phyloP scores from a whole-genome alignment of 2,888 invertebrate genomes.

The Gasteruption jaculator region DNA sequence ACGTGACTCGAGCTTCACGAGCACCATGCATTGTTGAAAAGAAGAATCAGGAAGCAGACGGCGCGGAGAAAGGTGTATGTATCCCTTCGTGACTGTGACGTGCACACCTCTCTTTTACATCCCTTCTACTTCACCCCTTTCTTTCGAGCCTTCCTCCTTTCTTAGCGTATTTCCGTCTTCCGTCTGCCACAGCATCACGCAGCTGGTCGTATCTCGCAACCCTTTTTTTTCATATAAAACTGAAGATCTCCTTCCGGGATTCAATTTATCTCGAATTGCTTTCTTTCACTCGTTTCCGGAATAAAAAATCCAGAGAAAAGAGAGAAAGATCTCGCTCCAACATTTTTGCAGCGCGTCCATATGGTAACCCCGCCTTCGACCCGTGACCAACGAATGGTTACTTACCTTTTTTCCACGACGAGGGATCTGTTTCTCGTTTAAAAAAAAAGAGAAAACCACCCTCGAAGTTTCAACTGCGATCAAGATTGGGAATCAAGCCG shows the following conservation, averaged over 20 bases:
- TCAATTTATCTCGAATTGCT: slow-evolving; percentile 26
- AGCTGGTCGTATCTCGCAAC: slow-evolving; percentile 1
- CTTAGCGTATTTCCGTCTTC: slow-evolving; percentile 20
- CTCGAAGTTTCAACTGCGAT: too few relatives aligned
- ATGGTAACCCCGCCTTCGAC: too few relatives aligned
- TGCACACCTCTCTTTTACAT: neutral
- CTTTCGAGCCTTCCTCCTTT: slow-evolving; percentile 27
- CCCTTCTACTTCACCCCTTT: slow-evolving; percentile 2
- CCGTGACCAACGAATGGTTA: too few relatives aligned
- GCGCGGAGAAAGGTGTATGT: slow-evolving; percentile 16
- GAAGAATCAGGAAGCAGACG: slow-evolving; percentile 22
- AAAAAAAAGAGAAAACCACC: too few relatives aligned
- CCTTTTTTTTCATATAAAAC: slow-evolving; percentile 1
- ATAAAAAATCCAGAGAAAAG: slow-evolving; percentile 17
- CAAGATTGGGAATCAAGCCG: too few relatives aligned
- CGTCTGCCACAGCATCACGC: slow-evolving; percentile 11
- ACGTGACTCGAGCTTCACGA: slow-evolving; percentile 25
- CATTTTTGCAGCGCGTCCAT: too few relatives aligned
- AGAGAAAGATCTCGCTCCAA: too few relatives aligned
- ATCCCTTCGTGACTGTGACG: slow-evolving; percentile 3
- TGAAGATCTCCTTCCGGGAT: slow-evolving; percentile 28
- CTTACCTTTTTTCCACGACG: too few relatives aligned
- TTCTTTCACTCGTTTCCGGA: slow-evolving; percentile 22
- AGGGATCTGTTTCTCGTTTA: too few relatives aligned
- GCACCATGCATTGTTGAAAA: slow-evolving; percentile 14